phyloP scores from a whole-genome alignment of 2,113 vertebrate species.

The Pituophis catenifer region DNA sequence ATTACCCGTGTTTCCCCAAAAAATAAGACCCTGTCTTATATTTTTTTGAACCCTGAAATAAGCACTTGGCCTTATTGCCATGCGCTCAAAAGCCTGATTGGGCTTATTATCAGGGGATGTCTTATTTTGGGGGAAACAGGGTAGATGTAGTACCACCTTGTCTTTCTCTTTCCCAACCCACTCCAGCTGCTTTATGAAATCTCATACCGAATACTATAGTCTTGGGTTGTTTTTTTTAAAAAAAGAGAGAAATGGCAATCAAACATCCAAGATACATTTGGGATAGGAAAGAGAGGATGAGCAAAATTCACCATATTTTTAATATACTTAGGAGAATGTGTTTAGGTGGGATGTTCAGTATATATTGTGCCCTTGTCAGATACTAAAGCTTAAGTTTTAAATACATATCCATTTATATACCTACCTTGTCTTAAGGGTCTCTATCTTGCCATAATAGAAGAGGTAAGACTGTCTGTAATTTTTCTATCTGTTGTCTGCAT shows the following conservation, averaged over 20 bases:
- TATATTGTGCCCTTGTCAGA: neutral
- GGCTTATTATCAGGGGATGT: too few relatives aligned
- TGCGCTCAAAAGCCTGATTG: too few relatives aligned
- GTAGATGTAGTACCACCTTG: neutral
- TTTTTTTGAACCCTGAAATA: too few relatives aligned
- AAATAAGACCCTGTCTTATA: too few relatives aligned
- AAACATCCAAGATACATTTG: neutral
- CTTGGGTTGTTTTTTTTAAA: neutral
- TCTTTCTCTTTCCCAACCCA: neutral
- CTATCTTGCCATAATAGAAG: neutral
- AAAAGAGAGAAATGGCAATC: neutral
- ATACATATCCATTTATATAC: neutral
- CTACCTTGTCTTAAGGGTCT: neutral
- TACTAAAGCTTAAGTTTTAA: neutral
- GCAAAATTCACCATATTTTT: neutral
- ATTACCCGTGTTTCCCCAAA: too few relatives aligned
- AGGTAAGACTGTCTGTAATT: neutral
- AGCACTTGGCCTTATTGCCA: too few relatives aligned
- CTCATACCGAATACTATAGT: neutral
- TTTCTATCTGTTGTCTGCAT: conserved; percentile 21
- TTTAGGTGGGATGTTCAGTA: neutral
- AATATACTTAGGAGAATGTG: neutral
- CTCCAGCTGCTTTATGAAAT: neutral
- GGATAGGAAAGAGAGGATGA: accelerated
- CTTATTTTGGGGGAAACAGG: too few relatives aligned